Evolutionary conservation across 2,113 vertebrate species (phyloP).

Genomic region (Leucopternis melanops): DNA sequence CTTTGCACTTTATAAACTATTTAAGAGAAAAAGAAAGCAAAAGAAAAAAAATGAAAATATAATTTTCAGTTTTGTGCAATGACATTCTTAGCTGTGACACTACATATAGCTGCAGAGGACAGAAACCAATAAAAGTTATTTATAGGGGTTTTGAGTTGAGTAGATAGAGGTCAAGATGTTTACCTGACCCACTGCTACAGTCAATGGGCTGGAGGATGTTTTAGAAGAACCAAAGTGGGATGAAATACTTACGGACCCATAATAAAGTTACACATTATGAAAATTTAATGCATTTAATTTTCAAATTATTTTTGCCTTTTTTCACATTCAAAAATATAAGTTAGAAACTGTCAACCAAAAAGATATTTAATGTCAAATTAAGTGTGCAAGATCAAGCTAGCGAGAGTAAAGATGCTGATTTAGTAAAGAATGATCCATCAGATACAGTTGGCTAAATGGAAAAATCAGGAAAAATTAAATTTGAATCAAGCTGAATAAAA

Average conservation of each 20-base stretch:
- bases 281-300: conserved; percentile 16
- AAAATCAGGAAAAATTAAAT: not conserved
- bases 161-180: conserved; percentile 41
- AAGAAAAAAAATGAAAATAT: not conserved
- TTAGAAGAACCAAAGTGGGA: not conserved
- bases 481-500: not conserved
- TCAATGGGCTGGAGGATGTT: not conserved
- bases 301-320: not conserved
- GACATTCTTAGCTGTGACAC: not conserved
- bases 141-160: conserved; percentile 20
- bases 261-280: not conserved
- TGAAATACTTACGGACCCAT: conserved; percentile 1
- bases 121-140: conserved; percentile 30
- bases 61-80: not conserved
- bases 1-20: not conserved
- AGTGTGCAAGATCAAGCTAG: not conserved
- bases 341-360: not conserved
- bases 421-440: not conserved
- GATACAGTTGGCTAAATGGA: not conserved
- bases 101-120: not conserved
- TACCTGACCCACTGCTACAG: conserved; percentile 19
- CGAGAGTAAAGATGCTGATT: not conserved
- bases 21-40: not conserved
- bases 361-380: not conserved
- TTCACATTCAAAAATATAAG: not conserved